Conservation (phyloP, 2,113 vertebrate genomes). For the Daboia siamensis region DNA sequence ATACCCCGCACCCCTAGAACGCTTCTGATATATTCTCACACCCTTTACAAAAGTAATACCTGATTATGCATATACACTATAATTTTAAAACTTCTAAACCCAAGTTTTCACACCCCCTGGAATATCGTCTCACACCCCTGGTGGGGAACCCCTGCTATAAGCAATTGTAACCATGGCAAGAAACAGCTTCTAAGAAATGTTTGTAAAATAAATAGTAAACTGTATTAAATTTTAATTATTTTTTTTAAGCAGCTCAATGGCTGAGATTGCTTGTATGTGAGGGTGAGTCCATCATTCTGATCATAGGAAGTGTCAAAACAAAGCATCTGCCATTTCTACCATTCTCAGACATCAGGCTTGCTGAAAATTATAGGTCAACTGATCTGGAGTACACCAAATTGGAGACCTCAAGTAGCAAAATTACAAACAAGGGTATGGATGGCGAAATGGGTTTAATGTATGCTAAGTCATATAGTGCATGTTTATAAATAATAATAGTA, state of each 20-base stretch:
- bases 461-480: background rate
- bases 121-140: too few species aligned
- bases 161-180: slow-evolving; percentile 43
- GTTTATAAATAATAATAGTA: background rate
- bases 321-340: background rate
- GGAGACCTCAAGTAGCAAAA: background rate
- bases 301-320: background rate
- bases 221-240: background rate
- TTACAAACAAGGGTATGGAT: background rate
- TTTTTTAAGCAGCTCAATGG: background rate
- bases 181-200: slow-evolving; percentile 26
- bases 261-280: background rate
- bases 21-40: too few species aligned
- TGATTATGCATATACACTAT: too few species aligned
- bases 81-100: too few species aligned
- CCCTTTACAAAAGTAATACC: too few species aligned
- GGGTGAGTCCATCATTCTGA: background rate
- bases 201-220: slow-evolving; percentile 1
- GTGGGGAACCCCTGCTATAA: background rate
- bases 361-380: background rate
- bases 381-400: background rate
- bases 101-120: too few species aligned
- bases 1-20: too few species aligned
- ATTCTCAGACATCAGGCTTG: background rate
- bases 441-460: background rate